A percentile compares a stretch with the other conserved stretches of the same genome.
Conservation (phyloP, 2,113 vertebrate species). For the Trematomus loennbergii region DNA sequence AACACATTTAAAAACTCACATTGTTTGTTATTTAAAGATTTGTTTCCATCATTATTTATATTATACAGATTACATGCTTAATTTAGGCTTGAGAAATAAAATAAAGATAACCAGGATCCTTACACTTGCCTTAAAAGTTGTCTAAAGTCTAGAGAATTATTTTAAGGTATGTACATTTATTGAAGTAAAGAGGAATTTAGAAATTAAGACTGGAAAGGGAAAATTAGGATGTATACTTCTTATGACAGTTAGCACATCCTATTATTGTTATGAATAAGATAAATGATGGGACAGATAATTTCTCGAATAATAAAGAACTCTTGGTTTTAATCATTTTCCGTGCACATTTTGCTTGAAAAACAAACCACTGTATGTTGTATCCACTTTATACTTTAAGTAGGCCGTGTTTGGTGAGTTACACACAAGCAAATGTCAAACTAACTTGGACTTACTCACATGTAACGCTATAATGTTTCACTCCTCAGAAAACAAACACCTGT, state of each 20-base stretch:
- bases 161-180: background rate
- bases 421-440: too few relatives aligned
- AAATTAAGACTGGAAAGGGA: too few relatives aligned
- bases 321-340: background rate
- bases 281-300: too few relatives aligned
- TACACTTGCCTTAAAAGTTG: background rate
- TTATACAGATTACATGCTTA: background rate
- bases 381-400: background rate
- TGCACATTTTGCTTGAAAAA: background rate
- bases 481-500: conserved; percentile 87
- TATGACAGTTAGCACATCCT: background rate
- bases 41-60: background rate
- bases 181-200: too few relatives aligned
- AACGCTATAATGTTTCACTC: conserved; percentile 20
- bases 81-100: too few relatives aligned
- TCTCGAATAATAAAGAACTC: background rate
- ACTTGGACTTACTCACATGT: background rate
- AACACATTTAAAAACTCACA: too few relatives aligned
- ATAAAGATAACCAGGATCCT: background rate
- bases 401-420: background rate
- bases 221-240: too few relatives aligned
- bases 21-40: too few relatives aligned
- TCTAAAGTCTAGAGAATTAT: too few relatives aligned
- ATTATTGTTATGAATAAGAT: background rate
- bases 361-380: background rate